Evolutionary conservation across 2,888 invertebrate species (phyloP).

Genomic region (Argyra leucocephala): DNA sequence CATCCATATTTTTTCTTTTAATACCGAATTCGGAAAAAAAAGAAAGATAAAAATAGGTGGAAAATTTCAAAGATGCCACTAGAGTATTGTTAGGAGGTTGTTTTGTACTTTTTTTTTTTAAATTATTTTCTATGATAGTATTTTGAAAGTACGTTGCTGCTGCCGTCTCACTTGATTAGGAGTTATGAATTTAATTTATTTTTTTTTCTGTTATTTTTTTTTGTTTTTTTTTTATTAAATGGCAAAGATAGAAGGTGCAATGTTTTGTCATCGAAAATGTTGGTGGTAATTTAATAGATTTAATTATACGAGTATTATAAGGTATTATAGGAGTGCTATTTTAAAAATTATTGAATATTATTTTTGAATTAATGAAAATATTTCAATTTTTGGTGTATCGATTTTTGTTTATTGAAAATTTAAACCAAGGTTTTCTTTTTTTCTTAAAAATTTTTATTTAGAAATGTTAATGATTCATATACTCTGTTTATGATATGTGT

Average conservation of each 20-base stretch:
- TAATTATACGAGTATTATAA: neutral
- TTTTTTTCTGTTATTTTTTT: neutral
- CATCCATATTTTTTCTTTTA: neutral
- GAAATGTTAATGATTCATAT: too few species aligned
- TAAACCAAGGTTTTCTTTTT: neutral
- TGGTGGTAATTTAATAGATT: neutral
- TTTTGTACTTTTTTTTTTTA: neutral
- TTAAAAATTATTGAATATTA: neutral
- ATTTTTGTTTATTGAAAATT: neutral
- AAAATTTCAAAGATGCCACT: neutral
- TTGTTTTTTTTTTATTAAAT: neutral
- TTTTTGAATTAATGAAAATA: neutral
- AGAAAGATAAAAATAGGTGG: neutral
- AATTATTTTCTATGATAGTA: neutral
- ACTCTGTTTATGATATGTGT: too few species aligned
- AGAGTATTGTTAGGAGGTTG: neutral
- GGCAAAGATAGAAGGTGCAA: neutral
- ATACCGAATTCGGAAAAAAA: neutral
- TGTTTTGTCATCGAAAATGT: neutral
- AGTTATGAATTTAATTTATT: neutral
- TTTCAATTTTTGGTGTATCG: neutral
- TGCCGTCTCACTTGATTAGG: neutral
- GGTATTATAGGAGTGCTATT: neutral
- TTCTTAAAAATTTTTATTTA: neutral
- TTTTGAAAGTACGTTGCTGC: neutral